phyloP scores from a whole-genome alignment of 2,113 vertebrate species.

The Sminthopsis crassicaudata region DNA sequence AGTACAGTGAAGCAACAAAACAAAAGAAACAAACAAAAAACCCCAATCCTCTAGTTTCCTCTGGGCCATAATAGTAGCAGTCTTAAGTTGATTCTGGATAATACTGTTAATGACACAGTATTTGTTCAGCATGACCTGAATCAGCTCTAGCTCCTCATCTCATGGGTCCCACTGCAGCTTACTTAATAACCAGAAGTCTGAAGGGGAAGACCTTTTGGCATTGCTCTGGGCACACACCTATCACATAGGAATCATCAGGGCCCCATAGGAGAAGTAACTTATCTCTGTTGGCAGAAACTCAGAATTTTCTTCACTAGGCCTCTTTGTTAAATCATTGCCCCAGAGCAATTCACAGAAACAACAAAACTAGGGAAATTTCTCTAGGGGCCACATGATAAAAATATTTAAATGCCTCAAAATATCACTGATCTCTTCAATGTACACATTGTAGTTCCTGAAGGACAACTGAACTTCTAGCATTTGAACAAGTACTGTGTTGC shows the following conservation, averaged over 20 bases:
- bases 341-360: not conserved
- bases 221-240: not conserved
- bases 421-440: not conserved
- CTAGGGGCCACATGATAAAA: not conserved
- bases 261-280: not conserved
- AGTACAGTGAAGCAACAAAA: not conserved
- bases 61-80: not conserved
- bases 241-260: not conserved
- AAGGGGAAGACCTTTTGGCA: not conserved
- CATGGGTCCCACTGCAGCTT: not conserved
- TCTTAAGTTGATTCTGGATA: not conserved
- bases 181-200: not conserved
- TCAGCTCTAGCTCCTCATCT: not conserved
- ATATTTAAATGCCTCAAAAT: not conserved
- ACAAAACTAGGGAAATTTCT: not conserved
- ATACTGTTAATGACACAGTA: not conserved
- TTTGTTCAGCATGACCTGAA: not conserved
- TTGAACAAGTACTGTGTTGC: not conserved
- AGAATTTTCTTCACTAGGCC: not conserved
- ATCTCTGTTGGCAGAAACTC: not conserved
- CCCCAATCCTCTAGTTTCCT: not conserved
- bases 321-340: not conserved
- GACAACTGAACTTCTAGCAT: not conserved
- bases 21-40: not conserved
- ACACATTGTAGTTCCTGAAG: not conserved